phyloP scores from a whole-genome alignment of 2,888 invertebrate genomes.

The Drosophila putrida region DNA sequence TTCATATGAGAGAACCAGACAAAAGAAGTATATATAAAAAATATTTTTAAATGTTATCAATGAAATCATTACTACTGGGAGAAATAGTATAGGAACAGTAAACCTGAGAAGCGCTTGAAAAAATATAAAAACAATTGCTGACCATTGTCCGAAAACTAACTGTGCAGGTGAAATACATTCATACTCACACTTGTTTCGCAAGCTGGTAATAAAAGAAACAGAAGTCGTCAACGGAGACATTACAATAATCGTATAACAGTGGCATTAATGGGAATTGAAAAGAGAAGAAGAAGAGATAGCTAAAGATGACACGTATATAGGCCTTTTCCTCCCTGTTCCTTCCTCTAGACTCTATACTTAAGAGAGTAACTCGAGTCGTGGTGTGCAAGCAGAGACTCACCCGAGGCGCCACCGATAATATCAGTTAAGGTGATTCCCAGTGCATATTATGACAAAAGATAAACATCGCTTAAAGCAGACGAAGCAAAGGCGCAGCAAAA shows the following conservation, averaged over 20 bases:
- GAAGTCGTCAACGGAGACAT: conserved; percentile 44
- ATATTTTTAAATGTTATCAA: conserved; percentile 11
- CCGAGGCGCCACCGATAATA: conserved; percentile 69
- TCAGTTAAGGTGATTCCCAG: conserved; percentile 79
- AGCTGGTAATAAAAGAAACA: conserved; percentile 38
- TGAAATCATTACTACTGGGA: conserved; percentile 28
- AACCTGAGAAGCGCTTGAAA: conserved; percentile 9
- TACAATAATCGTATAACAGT: conserved; percentile 63
- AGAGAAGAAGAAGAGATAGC: conserved; percentile 15
- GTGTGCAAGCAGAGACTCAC: conserved; percentile 40
- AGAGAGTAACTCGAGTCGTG: conserved; percentile 47
- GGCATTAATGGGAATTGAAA: conserved; percentile 22
- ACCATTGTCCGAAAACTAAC: conserved; percentile 63
- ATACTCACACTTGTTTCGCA: conserved; percentile 5
- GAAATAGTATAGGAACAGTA: not conserved
- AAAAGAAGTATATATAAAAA: conserved; percentile 8
- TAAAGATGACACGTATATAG: conserved; percentile 19
- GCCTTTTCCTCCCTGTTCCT: conserved; percentile 20
- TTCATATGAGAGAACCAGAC: not conserved
- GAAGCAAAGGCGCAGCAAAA: conserved; percentile 24
- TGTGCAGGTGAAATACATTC: conserved; percentile 28
- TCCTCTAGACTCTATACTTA: conserved; percentile 1
- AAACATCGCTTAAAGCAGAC: conserved; percentile 73
- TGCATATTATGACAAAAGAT: conserved; percentile 82
- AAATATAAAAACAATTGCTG: conserved; percentile 66